A percentile compares a stretch with the other conserved stretches of the same genome.
Evolutionary conservation across 2,888 invertebrate species (phyloP).

Genomic region (Drosophila mulleri): DNA sequence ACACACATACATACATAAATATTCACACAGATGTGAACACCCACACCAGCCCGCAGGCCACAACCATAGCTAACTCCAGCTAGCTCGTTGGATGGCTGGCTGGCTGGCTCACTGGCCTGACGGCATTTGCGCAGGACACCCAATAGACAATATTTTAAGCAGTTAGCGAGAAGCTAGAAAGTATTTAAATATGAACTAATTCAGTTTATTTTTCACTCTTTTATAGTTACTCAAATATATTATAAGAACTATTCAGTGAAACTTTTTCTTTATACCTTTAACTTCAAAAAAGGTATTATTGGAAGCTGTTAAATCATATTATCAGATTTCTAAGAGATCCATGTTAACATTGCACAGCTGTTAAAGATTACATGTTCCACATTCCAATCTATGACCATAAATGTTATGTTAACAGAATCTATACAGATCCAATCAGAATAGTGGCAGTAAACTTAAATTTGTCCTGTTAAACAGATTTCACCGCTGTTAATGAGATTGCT

Average conservation of each 20-base stretch:
- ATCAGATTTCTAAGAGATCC: background rate
- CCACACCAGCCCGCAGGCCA: conserved; percentile 60
- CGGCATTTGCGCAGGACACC: conserved; percentile 70
- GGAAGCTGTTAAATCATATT: background rate
- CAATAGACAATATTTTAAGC: conserved; percentile 43
- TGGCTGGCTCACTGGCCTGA: conserved; percentile 44
- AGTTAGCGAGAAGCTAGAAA: background rate
- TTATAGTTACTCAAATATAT: background rate
- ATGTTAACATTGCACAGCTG: background rate
- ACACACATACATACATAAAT: conserved; percentile 16
- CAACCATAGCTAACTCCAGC: conserved; percentile 75
- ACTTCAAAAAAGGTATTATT: background rate
- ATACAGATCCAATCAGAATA: background rate
- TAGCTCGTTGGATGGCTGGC: conserved; percentile 45
- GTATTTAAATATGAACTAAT: background rate
- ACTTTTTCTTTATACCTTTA: background rate
- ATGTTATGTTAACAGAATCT: background rate
- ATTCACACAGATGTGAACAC: conserved; percentile 19
- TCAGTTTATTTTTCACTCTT: background rate
- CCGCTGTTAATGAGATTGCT: background rate
- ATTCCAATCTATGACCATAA: background rate
- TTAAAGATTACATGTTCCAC: background rate
- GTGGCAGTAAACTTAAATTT: background rate
- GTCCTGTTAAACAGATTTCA: background rate
- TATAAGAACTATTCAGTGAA: background rate